A percentile compares a stretch with the other conserved stretches of the same genome.
Evolutionary conservation across 2,113 vertebrate genomes (phyloP).

Genomic region (Microtus ochrogaster): DNA sequence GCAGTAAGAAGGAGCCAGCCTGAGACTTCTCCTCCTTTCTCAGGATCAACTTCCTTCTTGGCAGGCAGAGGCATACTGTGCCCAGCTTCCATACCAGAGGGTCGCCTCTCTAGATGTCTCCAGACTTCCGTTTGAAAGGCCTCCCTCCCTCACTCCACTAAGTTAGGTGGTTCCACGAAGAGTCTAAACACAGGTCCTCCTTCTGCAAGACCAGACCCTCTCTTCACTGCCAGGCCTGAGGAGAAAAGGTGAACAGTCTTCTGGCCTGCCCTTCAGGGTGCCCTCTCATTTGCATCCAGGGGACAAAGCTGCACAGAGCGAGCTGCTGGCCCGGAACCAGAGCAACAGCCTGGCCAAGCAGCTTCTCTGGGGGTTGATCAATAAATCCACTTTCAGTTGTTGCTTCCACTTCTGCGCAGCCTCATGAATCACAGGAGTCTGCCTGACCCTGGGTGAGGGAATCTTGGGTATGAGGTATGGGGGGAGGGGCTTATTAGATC

Average conservation of each 20-base stretch:
- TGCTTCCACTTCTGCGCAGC: constrained; percentile 29
- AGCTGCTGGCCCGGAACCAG: neutral
- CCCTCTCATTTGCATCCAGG: neutral
- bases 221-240: neutral
- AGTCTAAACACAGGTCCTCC: neutral
- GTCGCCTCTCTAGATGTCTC: neutral
- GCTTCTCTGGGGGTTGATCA: constrained; percentile 21
- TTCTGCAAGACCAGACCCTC: neutral
- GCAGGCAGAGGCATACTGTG: neutral
- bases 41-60: neutral
- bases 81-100: too few relatives aligned
- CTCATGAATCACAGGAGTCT: neutral
- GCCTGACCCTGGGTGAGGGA: neutral
- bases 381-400: constrained; percentile 15
- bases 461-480: neutral
- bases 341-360: neutral
- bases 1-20: neutral
- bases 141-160: neutral
- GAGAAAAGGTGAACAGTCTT: neutral
- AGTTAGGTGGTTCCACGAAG: neutral
- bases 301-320: neutral
- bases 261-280: neutral
- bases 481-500: constrained; percentile 61
- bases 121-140: neutral
- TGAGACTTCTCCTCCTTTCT: neutral